A percentile compares a stretch with the other conserved stretches of the same genome.
phyloP scores from a whole-genome alignment of 2,888 invertebrate genomes.

The Lymantria dispar region DNA sequence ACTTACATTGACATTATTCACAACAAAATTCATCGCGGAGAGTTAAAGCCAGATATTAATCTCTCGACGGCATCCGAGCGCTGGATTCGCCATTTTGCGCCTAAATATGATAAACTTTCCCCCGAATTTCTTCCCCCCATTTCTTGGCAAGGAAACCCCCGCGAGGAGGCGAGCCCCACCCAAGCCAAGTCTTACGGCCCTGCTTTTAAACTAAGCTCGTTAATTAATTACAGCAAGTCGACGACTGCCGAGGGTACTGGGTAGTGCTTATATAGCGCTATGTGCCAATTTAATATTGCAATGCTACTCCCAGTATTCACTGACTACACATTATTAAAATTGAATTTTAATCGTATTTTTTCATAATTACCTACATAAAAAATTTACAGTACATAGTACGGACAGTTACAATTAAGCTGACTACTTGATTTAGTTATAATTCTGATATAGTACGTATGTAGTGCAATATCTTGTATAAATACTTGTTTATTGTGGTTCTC shows the following conservation, averaged over 20 bases:
- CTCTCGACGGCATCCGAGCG: slow-evolving; percentile 75
- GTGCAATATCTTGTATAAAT: no score
- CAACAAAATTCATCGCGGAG: slow-evolving; percentile 75
- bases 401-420: no score
- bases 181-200: slow-evolving; percentile 79
- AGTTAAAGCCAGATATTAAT: slow-evolving; percentile 81
- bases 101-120: slow-evolving; percentile 83
- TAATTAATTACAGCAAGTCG: slow-evolving; percentile 83
- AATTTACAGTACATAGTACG: no score
- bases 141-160: slow-evolving; percentile 61
- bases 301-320: slow-evolving; percentile 28
- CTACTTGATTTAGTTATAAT: no score
- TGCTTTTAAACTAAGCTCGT: slow-evolving; percentile 84
- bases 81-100: slow-evolving; percentile 82
- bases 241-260: slow-evolving; percentile 71
- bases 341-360: slow-evolving; percentile 4
- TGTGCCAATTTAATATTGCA: slow-evolving; percentile 78
- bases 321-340: slow-evolving; percentile 19
- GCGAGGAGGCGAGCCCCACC: slow-evolving; percentile 47
- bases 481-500: no score
- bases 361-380: no score
- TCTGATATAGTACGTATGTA: no score
- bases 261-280: slow-evolving; percentile 73
- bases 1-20: slow-evolving; percentile 71
- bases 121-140: slow-evolving; percentile 77